A percentile compares a stretch with the other conserved stretches of the same genome.
phyloP scores from a whole-genome alignment of 2,797 vertebrate species.

The Coluber constrictor region DNA sequence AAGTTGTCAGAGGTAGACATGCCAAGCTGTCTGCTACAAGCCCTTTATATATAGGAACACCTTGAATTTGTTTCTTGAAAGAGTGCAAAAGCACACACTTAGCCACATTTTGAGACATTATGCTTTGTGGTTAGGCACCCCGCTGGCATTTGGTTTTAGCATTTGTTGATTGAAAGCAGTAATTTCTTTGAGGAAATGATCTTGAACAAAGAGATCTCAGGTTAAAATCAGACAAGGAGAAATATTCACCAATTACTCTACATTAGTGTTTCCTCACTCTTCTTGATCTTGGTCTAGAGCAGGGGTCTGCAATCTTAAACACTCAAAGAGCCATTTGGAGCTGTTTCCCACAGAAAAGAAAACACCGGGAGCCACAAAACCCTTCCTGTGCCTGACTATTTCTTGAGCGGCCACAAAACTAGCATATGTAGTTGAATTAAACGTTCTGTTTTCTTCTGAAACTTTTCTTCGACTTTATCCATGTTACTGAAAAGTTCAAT shows the following conservation, averaged over 20 bases:
- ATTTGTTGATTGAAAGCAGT: not conserved
- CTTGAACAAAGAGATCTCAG: not conserved
- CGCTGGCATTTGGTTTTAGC: not conserved
- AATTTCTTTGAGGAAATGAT: not conserved
- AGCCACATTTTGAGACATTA: not conserved
- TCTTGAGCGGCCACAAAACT: too few relatives aligned
- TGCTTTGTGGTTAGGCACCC: not conserved
- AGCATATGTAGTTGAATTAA: too few relatives aligned
- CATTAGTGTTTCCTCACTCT: not conserved
- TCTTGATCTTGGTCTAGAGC: not conserved
- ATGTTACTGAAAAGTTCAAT: too few relatives aligned
- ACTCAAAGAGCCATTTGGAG: too few relatives aligned
- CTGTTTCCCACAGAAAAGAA: too few relatives aligned
- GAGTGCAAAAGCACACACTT: not conserved
- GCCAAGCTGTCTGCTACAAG: not conserved
- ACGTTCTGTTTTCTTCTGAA: too few relatives aligned
- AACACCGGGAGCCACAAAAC: too few relatives aligned
- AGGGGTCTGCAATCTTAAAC: too few relatives aligned
- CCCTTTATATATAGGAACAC: not conserved
- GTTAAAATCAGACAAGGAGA: not conserved
- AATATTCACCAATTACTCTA: not conserved
- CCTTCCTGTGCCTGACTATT: too few relatives aligned
- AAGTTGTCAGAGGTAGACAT: not conserved
- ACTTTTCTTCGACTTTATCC: too few relatives aligned
- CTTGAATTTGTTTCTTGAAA: not conserved